Evolutionary conservation across 2,888 invertebrate genomes (phyloP).

Genomic region (Polyommatus icarus): DNA sequence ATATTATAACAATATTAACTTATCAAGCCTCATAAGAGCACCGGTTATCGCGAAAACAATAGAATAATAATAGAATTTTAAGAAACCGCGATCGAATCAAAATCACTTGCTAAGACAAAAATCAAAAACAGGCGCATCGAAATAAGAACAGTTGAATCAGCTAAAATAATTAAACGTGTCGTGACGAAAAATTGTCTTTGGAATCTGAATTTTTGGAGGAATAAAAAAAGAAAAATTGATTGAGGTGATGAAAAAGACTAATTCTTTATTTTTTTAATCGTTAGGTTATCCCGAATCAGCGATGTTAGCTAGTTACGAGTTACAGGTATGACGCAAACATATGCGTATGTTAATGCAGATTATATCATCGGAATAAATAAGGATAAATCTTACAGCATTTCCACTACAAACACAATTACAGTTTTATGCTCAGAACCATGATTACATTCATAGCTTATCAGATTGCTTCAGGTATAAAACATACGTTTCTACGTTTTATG

Average conservation of each 20-base stretch:
- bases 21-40: too few species aligned
- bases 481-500: background rate
- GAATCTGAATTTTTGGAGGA: background rate
- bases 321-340: background rate
- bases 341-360: background rate
- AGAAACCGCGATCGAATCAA: background rate
- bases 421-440: background rate
- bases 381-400: constrained; percentile 8
- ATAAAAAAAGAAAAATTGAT: background rate
- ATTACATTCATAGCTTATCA: constrained; percentile 15
- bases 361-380: constrained; percentile 13
- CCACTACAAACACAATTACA: background rate
- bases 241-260: background rate
- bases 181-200: background rate
- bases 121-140: background rate
- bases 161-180: background rate
- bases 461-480: constrained; percentile 1
- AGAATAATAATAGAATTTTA: too few species aligned
- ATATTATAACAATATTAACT: too few species aligned
- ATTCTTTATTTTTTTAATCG: background rate
- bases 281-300: background rate
- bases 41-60: too few species aligned
- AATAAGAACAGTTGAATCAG: background rate
- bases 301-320: background rate
- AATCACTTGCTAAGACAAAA: background rate